Evolutionary conservation across 2,888 invertebrate genomes (phyloP), one percentile per base, ranked within the genome.

Genomic region (Mimumesa dahlbomi): DNA sequence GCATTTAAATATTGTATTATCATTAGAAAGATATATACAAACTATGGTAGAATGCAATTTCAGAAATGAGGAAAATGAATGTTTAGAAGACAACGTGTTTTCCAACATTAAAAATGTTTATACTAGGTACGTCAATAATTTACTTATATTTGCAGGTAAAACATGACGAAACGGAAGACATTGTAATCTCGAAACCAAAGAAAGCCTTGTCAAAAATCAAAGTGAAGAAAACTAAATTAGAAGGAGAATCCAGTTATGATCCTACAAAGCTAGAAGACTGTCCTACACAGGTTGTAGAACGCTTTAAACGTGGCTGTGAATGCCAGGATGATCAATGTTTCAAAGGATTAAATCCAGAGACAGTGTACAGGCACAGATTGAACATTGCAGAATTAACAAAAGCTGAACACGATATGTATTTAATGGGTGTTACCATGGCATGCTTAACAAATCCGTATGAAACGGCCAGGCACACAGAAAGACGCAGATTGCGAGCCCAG

Each of bases 381-480:
- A 95, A 95, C 82, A 95, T 95, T 68, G 95, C 95, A 0, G 95
- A 95, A 87, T 86, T 95, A 65, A 95, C 95, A 0, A 95, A 95
- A 89, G 94, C 94, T 59, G 95, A 95, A 88, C 95, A 95, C 88
- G 95, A 95, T 87, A 95, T 95, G 95, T 95, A 95, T 85, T 90
- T 95, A 81, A 95, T 95, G 95, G 95, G 95, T n/a, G 94, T 95
- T 25, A 95, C 94, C 1, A 95, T 94, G 95, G 95, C 95, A 0
- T 94, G 94, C 80, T 90, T 95, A 75, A 93, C 94, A 0, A 94
- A 95, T 88, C 90, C 91, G 0, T 94, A 94, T 14, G 93, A 94
- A 59, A 93, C 93, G 63, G 93, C 93, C 0, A 90, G 94, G 18
- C 94, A 94, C 77, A 95, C 94, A 84, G 94, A 94, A 73, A 90